Evolutionary conservation across 1,140 invertebrate species (phyloP), one percentile per base, ranked within the genome.

Genomic region (Thalassaphorura encarpata): DNA sequence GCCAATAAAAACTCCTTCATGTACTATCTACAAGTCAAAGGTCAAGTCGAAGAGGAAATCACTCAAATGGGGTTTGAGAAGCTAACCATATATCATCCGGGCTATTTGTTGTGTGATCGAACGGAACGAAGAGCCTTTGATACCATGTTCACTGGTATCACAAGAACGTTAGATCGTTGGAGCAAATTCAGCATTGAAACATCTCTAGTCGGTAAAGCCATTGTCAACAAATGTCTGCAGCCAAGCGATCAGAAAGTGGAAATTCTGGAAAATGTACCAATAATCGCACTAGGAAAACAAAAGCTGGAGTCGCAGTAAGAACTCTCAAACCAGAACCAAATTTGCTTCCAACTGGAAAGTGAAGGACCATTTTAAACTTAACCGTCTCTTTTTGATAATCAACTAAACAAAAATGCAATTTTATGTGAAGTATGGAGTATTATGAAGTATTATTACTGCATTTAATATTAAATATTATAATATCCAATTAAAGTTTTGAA

Each of bases 1-100:
- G 65, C 70, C 16, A 70, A 70, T 48, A 66, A 66, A 31, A 68
- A 70, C 42, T 66, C 68, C 23, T 64, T 33, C 55, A 66, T 72
- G 31, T 54, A 69, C 1, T 71, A 70, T 42, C 56, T 55, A 8
- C 66, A 68, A 58, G 67, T 63, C 0, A 72, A 72, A 66, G 70
- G 69, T 11, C 58, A 70, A 60, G 63, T 67, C 1, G 71, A 72
- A 54, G 64, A 68, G 29, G 60, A 67, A 52, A 45, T 71, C 3
- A 63, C 56, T n/a, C 56, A 58, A 4, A 49, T 72, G 47, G 58
- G 57, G 1, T 72, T 72, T 61, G 60, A 67, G n/a, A 48, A 65
- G 15, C 52, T 70, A 2, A 65, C 63, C 15, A 70, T 72, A 31
- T 71, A 68, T 42, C 53, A 68, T 19, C 71, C 71, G 3, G 64